Evolutionary conservation across 2,888 invertebrate species (phyloP).

Genomic region (Dione juno): DNA sequence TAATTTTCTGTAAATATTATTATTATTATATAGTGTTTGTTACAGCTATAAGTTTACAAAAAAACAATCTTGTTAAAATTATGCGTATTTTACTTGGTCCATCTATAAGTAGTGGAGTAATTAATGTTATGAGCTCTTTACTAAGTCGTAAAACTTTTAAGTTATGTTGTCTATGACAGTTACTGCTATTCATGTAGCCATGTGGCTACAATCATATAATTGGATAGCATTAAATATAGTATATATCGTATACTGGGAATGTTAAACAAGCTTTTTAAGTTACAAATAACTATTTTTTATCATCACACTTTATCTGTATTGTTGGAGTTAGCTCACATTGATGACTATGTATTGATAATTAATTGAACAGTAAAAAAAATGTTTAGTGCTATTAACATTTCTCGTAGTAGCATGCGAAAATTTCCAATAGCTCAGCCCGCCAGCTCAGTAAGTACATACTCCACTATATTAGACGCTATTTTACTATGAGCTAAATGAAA

Average conservation of each 20-base stretch:
- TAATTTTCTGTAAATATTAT: too few species aligned
- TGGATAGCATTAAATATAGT: not conserved
- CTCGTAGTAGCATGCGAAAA: not conserved
- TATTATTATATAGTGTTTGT: too few species aligned
- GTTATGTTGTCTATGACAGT: not conserved
- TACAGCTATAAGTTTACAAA: too few species aligned
- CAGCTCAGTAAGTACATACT: not conserved
- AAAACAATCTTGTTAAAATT: not conserved
- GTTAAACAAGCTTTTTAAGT: not conserved
- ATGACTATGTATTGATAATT: too few species aligned
- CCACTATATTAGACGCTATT: not conserved
- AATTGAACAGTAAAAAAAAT: too few species aligned
- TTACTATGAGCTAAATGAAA: not conserved
- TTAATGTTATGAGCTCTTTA: not conserved
- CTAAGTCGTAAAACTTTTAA: not conserved
- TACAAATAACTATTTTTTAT: too few species aligned
- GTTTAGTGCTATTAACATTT: constrained; percentile 1
- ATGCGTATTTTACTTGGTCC: not conserved
- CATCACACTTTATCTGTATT: too few species aligned
- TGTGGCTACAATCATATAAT: not conserved
- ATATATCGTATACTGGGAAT: too few species aligned
- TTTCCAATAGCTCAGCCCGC: not conserved
- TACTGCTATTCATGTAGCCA: not conserved
- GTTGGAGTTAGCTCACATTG: too few species aligned
- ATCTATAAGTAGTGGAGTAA: not conserved